phyloP scores from a whole-genome alignment of 2,888 invertebrate species.

The Hemicrepidius hirtus region DNA sequence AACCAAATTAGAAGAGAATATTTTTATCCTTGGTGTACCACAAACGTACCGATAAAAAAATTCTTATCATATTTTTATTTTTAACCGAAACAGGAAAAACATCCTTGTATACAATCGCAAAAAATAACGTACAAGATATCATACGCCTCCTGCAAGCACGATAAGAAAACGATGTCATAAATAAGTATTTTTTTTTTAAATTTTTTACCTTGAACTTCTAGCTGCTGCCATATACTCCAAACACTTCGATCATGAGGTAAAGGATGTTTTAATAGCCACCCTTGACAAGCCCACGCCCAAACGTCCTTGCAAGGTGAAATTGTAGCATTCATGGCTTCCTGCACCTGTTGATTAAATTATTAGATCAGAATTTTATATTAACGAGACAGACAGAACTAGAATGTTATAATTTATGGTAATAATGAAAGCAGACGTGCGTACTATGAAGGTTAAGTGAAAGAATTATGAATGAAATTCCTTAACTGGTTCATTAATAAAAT shows the following conservation, averaged over 20 bases:
- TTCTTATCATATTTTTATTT: neutral
- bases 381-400: neutral
- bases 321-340: constrained; percentile 70
- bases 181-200: no score
- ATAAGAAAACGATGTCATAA: neutral
- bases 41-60: no score
- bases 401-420: neutral
- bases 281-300: constrained; percentile 74
- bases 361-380: neutral
- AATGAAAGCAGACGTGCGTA: no score
- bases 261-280: constrained; percentile 71
- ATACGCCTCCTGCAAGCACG: neutral
- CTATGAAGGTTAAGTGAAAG: no score
- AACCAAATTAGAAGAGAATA: no score
- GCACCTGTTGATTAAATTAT: constrained; percentile 68
- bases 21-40: no score
- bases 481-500: no score
- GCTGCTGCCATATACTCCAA: constrained; percentile 71
- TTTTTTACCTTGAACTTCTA: constrained; percentile 68
- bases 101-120: constrained; percentile 1
- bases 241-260: constrained; percentile 71
- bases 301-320: constrained; percentile 73
- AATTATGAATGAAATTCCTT: no score
- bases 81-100: neutral
- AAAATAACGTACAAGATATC: neutral